phyloP scores from a whole-genome alignment of 2,113 vertebrate genomes.

The Xenopus borealis region DNA sequence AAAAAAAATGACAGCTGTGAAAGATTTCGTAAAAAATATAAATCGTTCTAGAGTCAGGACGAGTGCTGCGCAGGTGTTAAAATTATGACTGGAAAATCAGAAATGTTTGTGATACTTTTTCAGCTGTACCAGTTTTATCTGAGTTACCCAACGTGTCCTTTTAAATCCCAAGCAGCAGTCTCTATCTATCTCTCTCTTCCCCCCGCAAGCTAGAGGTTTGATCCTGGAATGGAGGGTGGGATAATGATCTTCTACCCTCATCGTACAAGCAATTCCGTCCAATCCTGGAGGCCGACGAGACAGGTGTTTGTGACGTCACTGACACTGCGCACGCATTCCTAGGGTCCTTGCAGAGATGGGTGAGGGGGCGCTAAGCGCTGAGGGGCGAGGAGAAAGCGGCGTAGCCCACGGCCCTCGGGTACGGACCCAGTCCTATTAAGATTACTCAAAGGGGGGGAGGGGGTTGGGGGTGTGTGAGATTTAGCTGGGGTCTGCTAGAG shows the following conservation, averaged over 20 bases:
- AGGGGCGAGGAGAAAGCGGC: slow-evolving; percentile 27
- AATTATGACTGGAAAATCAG: too few relatives aligned
- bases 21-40: too few relatives aligned
- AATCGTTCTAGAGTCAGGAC: too few relatives aligned
- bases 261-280: slow-evolving; percentile 21
- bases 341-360: slow-evolving; percentile 33
- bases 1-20: too few relatives aligned
- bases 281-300: neutral
- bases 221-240: too few relatives aligned
- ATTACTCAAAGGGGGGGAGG: neutral
- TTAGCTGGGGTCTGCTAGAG: neutral
- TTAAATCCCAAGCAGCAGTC: too few relatives aligned
- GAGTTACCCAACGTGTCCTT: too few relatives aligned
- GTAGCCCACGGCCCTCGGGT: slow-evolving; percentile 32
- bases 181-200: too few relatives aligned
- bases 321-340: slow-evolving; percentile 12
- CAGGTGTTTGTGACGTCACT: slow-evolving; percentile 39
- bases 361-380: slow-evolving; percentile 32
- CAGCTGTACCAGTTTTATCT: too few relatives aligned
- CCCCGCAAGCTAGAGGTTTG: too few relatives aligned
- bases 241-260: slow-evolving; percentile 4
- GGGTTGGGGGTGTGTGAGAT: slow-evolving; percentile 20
- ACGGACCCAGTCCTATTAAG: slow-evolving; percentile 10
- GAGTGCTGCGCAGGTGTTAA: too few relatives aligned
- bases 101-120: too few relatives aligned